Conservation (phyloP, 1,140 invertebrate genomes). For the Physella acuta region DNA sequence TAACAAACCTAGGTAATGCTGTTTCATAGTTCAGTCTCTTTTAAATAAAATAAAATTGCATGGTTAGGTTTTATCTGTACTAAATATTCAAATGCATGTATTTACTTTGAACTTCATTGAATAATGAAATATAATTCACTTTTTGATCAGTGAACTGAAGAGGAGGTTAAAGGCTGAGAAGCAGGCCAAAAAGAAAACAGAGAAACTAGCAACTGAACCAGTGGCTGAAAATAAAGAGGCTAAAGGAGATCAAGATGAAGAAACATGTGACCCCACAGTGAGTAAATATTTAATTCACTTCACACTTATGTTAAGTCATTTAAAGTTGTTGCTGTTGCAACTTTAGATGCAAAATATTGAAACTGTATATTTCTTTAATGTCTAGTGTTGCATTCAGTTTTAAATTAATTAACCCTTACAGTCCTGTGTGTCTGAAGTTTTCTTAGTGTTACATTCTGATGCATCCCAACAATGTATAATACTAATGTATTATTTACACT, state of each 20-base stretch:
- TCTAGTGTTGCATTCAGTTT: no score
- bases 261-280: conserved; percentile 84
- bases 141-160: conserved; percentile 81
- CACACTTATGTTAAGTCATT: no score
- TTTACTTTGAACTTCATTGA: not conserved
- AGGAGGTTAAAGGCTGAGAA: conserved; percentile 86
- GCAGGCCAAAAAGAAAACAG: conserved; percentile 89
- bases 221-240: conserved; percentile 37
- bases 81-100: no score
- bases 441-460: no score
- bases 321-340: no score
- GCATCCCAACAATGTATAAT: no score
- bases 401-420: no score
- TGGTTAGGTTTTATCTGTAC: not conserved
- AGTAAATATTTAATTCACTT: conserved; percentile 11
- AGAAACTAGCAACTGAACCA: conserved; percentile 69
- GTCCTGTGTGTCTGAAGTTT: no score
- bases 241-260: conserved; percentile 64
- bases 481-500: no score
- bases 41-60: not conserved
- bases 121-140: not conserved
- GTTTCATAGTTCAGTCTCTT: not conserved
- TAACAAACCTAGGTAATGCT: not conserved
- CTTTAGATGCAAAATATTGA: no score
- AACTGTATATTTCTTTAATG: no score